Evolutionary conservation across 2,797 vertebrate species (phyloP), one percentile per base, ranked within the genome.

Genomic region (Luscinia megarhynchos): DNA sequence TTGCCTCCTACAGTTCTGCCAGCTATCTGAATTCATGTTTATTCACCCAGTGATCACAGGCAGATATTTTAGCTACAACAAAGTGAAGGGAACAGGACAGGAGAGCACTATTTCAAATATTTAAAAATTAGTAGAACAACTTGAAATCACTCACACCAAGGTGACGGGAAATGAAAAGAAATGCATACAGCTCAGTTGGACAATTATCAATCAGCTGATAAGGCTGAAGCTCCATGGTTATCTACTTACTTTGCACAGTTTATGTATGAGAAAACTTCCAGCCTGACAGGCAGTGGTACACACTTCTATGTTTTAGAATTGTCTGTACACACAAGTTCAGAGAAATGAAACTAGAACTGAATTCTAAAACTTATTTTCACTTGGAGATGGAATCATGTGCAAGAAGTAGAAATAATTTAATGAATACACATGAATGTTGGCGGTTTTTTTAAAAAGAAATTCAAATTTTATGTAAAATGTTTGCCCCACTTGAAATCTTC

Each of bases 81-180:
- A 75, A 77, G 66, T 17, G 16, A 78, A 84, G 20, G 50, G 19
- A 80, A 64, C 1, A 51, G 50, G 38, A 78, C 24, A 72, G 58
- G 17, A 79, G 30, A 51, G 32, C 9, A 36, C 48, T 72, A 19
- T 14, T 46, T 53, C 29, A 85, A 32, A 7, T 3, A 70, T 21
- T 83, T 87, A 53, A 29, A 53, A 55, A 87, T 59, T 45, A 84
- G 19, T 36, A 67, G 11, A 17, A 59, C 6, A 50, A 18, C 51
- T 57, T 53, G 18, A 61, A 89, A 75, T 54, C 24, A 41, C 0
- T 0, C n/a, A 59, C 26, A 40, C 10, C 0, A 3, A 93, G 22
- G 21, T 40, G 27, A 84, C 21, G 8, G 30, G 2, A 69, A 86
- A 64, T 48, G 2, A 48, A 82, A 72, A 82, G 13, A 86, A 85